Conservation (phyloP, 1,140 invertebrate genomes). For the Drosophila kikkawai region DNA sequence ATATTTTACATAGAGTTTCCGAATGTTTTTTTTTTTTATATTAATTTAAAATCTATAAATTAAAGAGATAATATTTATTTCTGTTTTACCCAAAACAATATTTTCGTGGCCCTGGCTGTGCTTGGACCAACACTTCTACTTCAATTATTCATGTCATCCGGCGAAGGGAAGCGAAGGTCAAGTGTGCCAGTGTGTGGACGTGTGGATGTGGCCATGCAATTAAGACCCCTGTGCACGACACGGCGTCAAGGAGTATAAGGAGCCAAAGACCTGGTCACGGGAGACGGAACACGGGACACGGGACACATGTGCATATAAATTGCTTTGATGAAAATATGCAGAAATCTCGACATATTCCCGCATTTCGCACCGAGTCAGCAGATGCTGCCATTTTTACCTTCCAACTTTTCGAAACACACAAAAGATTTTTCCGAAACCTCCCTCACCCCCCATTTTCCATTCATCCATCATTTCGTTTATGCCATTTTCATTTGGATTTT, state of each 20-base stretch:
- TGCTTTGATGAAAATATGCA: conserved; percentile 58
- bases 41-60: neutral
- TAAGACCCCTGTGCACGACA: conserved; percentile 49
- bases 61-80: no score
- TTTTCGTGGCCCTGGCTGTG: neutral
- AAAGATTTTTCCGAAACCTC: neutral
- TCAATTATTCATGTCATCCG: conserved; percentile 54
- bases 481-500: conserved; percentile 32
- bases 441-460: neutral
- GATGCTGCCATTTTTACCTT: conserved; percentile 28
- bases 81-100: neutral
- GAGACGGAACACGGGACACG: neutral
- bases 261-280: conserved; percentile 15
- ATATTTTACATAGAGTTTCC: no score
- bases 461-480: conserved; percentile 41
- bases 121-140: conserved; percentile 39
- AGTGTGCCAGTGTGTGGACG: conserved; percentile 20
- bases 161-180: conserved; percentile 42
- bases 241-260: conserved; percentile 7
- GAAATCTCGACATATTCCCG: conserved; percentile 27
- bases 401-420: conserved; percentile 6
- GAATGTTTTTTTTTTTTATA: no score
- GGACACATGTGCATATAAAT: conserved; percentile 53
- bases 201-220: conserved; percentile 45
- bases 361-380: conserved; percentile 24